Evolutionary conservation across 2,113 vertebrate species (phyloP).

Genomic region (Capreolus pygargus): DNA sequence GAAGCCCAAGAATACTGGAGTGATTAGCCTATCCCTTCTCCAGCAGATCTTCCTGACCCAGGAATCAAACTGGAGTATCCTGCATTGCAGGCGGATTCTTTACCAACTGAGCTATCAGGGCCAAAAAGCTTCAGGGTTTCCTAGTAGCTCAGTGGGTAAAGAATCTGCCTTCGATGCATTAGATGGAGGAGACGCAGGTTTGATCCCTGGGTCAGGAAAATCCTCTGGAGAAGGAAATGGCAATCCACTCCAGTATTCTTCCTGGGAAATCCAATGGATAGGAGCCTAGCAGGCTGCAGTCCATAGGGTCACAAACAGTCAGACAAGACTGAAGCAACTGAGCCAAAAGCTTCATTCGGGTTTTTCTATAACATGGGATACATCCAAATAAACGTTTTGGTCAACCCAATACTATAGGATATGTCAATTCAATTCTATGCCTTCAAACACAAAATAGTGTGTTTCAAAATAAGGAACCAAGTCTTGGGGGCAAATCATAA

Average conservation of each 20-base stretch:
- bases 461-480: neutral
- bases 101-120: neutral
- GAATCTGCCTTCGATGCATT: neutral
- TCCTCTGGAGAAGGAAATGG: neutral
- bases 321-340: neutral
- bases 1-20: neutral
- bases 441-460: neutral
- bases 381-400: fast-evolving
- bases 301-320: neutral
- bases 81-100: neutral
- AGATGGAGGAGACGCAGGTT: fast-evolving
- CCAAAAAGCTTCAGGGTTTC: neutral
- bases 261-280: neutral
- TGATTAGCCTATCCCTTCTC: neutral
- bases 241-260: neutral
- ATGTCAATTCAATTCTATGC: neutral
- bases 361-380: neutral
- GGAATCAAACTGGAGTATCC: neutral
- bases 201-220: neutral
- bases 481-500: neutral
- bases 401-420: neutral
- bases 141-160: neutral
- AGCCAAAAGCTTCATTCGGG: neutral
- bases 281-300: neutral
- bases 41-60: neutral